These are phyloP conservation scores for Fulmarus glacialis DNA, from an alignment of 2,113 vertebrate species.

Conservation along the genomic window DNA sequence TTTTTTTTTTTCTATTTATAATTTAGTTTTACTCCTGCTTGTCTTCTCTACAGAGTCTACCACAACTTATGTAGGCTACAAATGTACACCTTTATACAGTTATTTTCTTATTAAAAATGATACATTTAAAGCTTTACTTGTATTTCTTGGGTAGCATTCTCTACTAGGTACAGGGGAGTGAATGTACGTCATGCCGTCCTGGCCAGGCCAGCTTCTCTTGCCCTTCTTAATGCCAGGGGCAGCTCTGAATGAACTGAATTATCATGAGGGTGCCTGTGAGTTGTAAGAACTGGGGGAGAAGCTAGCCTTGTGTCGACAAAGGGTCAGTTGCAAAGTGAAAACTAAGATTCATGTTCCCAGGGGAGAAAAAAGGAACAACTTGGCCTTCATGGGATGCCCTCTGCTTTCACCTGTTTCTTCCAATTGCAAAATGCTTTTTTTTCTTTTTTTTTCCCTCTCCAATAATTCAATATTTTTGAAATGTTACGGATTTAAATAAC, in stretches of 20 bases:
- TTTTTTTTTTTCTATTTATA: neutral
- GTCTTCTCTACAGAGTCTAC: neutral
- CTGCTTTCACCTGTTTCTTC: neutral
- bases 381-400: neutral
- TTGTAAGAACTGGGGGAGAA: neutral
- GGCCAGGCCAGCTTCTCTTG: neutral
- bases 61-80: neutral
- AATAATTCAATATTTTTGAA: neutral
- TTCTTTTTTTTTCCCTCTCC: neutral
- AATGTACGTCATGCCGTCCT: accelerated
- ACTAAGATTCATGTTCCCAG: neutral
- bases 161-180: neutral
- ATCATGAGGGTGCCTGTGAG: neutral
- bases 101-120: neutral
- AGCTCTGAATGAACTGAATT: neutral
- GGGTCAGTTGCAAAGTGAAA: neutral
- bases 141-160: neutral
- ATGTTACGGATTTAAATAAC: neutral
- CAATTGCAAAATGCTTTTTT: neutral
- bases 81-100: neutral
- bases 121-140: neutral
- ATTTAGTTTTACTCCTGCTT: neutral
- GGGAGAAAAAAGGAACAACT: neutral
- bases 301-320: neutral
- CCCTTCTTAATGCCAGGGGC: neutral